Evolutionary conservation across 1,140 invertebrate genomes (phyloP).

Genomic region (Bombus ignitus): DNA sequence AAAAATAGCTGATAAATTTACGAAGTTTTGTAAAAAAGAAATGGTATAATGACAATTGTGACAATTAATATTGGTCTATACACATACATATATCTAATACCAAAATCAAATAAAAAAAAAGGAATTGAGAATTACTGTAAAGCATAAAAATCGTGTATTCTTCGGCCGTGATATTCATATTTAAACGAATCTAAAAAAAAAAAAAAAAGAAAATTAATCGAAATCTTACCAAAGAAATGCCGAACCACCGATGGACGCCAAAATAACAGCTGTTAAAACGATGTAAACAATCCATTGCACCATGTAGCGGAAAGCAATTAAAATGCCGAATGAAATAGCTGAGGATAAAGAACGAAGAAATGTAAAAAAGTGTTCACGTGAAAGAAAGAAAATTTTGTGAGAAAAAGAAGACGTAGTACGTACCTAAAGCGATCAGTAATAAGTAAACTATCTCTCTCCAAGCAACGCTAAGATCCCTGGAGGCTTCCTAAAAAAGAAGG

Average conservation of each 20-base stretch:
- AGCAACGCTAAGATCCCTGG: conserved; percentile 85
- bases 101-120: too few species aligned
- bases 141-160: too few species aligned
- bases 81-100: too few species aligned
- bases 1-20: too few species aligned
- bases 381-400: background rate
- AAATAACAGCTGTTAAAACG: conserved; percentile 84
- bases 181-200: background rate
- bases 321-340: conserved; percentile 85
- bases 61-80: too few species aligned
- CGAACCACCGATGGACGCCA: conserved; percentile 85
- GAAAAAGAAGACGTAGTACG: conserved; percentile 30
- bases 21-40: too few species aligned
- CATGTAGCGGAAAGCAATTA: conserved; percentile 86
- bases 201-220: background rate
- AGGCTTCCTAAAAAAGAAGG: conserved; percentile 83
- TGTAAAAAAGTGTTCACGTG: background rate
- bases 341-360: conserved; percentile 56
- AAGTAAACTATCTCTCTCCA: conserved; percentile 86
- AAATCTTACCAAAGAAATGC: conserved; percentile 86
- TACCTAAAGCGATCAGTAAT: conserved; percentile 86
- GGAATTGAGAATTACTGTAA: too few species aligned
- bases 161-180: background rate
- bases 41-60: too few species aligned
- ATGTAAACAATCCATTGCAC: conserved; percentile 88